These are phyloP conservation scores for Drosophila robusta DNA, from an alignment of 2,888 invertebrate species.

Conservation along the genomic window DNA sequence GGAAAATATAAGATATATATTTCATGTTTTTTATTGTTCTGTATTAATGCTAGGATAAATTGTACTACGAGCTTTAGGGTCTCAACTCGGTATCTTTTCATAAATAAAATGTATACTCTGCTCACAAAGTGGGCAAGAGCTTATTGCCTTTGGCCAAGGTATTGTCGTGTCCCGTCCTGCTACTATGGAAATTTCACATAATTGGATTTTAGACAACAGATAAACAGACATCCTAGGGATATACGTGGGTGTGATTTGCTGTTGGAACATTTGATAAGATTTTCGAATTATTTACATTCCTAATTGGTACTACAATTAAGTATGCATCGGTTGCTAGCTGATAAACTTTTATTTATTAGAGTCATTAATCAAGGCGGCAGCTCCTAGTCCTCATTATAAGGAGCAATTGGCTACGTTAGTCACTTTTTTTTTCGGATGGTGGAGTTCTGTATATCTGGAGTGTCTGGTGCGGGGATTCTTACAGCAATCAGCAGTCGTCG, in stretches of 20 bases:
- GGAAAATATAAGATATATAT: no score
- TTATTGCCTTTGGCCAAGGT: no score
- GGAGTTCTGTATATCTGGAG: not conserved
- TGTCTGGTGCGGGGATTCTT: not conserved
- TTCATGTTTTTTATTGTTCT: no score
- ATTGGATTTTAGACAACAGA: not conserved
- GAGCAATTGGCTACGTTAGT: not conserved
- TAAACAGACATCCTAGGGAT: conserved; percentile 28
- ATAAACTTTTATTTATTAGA: conserved; percentile 81
- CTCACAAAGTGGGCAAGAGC: no score
- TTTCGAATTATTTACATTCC: conserved; percentile 62
- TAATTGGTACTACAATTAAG: conserved; percentile 76
- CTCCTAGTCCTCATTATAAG: conserved; percentile 22
- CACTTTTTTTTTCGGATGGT: not conserved
- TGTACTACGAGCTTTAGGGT: no score
- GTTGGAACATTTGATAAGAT: conserved; percentile 32
- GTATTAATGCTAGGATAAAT: no score
- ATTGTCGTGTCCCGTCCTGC: no score
- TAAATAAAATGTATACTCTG: no score
- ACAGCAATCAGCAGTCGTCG: conserved; percentile 17
- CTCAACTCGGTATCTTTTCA: no score
- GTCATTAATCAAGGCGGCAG: conserved; percentile 73
- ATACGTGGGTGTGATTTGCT: conserved; percentile 31
- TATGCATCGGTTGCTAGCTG: conserved; percentile 74
- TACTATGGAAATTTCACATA: no score